Base-by-base conservation (phyloP, 2,113 vertebrate genomes). In the Archocentrus centrarchus region DNA sequence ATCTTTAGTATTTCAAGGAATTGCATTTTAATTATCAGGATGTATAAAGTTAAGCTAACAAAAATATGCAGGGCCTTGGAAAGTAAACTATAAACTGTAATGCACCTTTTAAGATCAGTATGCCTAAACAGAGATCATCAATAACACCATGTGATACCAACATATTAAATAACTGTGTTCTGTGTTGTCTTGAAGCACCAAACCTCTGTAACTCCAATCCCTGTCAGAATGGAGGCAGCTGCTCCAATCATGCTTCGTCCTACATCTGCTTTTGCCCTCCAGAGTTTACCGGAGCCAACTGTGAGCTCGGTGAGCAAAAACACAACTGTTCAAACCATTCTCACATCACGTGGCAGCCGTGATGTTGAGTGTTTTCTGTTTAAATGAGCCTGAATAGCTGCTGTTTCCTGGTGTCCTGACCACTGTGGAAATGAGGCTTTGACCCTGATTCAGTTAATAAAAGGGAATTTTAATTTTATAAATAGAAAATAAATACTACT, bases 161-260 rank as follows among this genome's bases (percentile, higher is more conserved):
- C 44, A 32, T 50, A 17, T 50, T 11, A 50, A 70, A 70, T 77
- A 2, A 32, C 30, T 17, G 9, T 3, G 63, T 59, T n/a, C 47
- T 70, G 44, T 53, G 17, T 60, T 37, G 10, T 30, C 85, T 81
- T 79, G 3, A 88, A 99, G 98, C 97, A 77, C 91, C 90, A 3
- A 87, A 99, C 78, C 91, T 95, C 22, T 99, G 98, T 13, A 59
- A 80, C 24, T 96, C 97, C 2, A 93, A 78, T 17, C 98, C 98
- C 0, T 99, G 98, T 89, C 91, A 93, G 88, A 98, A 99, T 0
- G 96, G 96, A 0, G 98, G 97, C 6, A 96, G 64, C 53, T 99
- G 98, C 66, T 57, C 84, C 0, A 87, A 92, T 35, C 84, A 80
- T 5, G 94, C 17, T 58, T 93, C 27, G 3, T 84, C 93, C 68